Evolutionary conservation across 2,113 vertebrate genomes (phyloP), one percentile per base, ranked within the genome.

Genomic region (Planiliza haematocheilus): DNA sequence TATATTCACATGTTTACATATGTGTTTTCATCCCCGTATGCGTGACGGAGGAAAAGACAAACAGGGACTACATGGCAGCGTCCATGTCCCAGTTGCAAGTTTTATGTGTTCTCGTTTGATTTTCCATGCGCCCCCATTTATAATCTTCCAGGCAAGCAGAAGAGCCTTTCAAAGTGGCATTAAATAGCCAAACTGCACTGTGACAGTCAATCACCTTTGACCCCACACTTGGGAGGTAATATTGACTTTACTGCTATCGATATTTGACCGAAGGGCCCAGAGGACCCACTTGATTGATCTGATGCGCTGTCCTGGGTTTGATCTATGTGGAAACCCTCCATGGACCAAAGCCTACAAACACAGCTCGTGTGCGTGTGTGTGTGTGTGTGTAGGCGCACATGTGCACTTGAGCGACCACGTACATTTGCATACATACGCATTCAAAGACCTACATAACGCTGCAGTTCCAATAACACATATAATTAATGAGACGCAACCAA

Each of bases 121-220:
- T 66, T 51, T 48, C 43, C 36, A 24, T 20, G 20, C 39, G 34
- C 4, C 20, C 71, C 50, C 51, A 84, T 85, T 77, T 39, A 69
- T 84, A 75, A 85, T 86, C 63, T 63, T 67, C 16, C 39, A 74
- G 48, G 59, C 38, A 20, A 66, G 80, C 46, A 12, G 38, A 59
- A 9, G 17, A 59, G 45, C 51, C 16, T 71, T 66, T 73, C 62
- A 84, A 81, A 82, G 49, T 55, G 63, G 61, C 57, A 87, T 83
- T 83, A 86, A 83, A 79, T 61, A 72, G 69, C 71, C 76, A 71
- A 80, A 77, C 63, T 73, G 34, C 74, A 57, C 20, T 2, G 49
- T 82, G 77, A 81, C 81, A 64, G 46, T 80, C 30, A 14, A 10
- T 79, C 49, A 79, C 80, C 77, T 89, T 77, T 75, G 84, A 89